Evolutionary conservation across 2,888 invertebrate species (phyloP), one percentile per base, ranked within the genome.

Genomic region (Ceraclea dissimilis): DNA sequence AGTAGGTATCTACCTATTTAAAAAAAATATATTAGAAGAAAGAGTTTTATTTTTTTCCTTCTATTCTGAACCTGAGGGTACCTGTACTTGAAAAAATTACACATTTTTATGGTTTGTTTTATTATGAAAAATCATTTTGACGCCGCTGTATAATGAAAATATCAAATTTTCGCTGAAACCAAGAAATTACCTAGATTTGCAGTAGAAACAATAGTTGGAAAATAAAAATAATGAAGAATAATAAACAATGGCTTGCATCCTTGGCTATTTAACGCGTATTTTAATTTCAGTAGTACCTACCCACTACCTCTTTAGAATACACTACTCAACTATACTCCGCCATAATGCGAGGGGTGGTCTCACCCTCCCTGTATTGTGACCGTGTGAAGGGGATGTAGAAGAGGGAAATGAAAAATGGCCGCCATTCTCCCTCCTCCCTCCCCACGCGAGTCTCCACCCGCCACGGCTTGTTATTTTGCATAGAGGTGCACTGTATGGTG

Each of bases 351-450:
- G 39, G 39, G 39, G 39, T 39, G 13, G 46, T 46, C 56, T 43
- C 54, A 47, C 48, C 39, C 39, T 39, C 39, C 31, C 39, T 39
- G 16, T 8, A 4, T 26, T 26, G n/a, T n/a, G 26, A 10, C 26
- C 26, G 10, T 26, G 26, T 6, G 26, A 26, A 10, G 26, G 26
- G 26, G 10, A 4, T 26, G 26, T 26, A 4, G 10, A 39, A 39
- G 51, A 49, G 56, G 26, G 57, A 61, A 61, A 61, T 61, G 60
- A 61, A 61, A 61, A 61, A 61, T 61, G 60, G 60, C 60, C 59
- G 60, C 55, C 56, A 54, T 52, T 53, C 44, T 58, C 57, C 46
- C 52, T 39, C 31, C 49, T 52, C 19, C 39, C 18, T 26, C 26
- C 48, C 21, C 39, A 50, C 46, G 51, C 52, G 16, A 18, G 20